These are phyloP conservation scores for Mythimna loreyi DNA, from an alignment of 2,888 invertebrate genomes.

Conservation along the genomic window DNA sequence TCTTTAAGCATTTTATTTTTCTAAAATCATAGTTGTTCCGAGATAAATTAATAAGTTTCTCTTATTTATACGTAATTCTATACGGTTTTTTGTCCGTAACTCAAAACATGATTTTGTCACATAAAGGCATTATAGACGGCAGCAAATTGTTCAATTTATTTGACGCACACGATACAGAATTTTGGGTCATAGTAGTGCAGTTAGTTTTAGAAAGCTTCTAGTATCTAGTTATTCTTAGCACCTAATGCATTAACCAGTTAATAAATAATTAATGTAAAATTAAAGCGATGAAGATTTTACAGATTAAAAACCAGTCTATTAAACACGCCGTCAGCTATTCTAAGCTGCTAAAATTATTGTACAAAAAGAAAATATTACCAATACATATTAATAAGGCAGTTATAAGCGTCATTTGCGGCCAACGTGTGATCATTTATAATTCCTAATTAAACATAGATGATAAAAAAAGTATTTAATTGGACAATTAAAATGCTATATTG, in stretches of 20 bases:
- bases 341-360: constrained; percentile 15
- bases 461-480: constrained; percentile 54
- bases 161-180: too few relatives aligned
- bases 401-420: constrained; percentile 47
- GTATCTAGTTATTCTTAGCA: neutral
- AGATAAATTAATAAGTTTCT: too few relatives aligned
- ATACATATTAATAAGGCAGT: constrained; percentile 51
- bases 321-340: neutral
- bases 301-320: constrained; percentile 16
- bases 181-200: too few relatives aligned
- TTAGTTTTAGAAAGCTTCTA: neutral
- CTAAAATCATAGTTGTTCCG: too few relatives aligned
- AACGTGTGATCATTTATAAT: constrained; percentile 58
- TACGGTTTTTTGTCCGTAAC: too few relatives aligned
- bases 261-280: constrained; percentile 1
- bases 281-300: constrained; percentile 1
- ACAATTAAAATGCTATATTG: constrained; percentile 57
- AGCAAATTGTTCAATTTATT: too few relatives aligned
- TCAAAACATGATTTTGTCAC: too few relatives aligned
- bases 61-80: too few relatives aligned
- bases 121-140: too few relatives aligned
- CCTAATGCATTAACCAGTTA: neutral
- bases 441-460: constrained; percentile 48
- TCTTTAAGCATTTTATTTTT: too few relatives aligned
- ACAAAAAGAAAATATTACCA: constrained; percentile 28